Conservation (phyloP, 2,888 invertebrate species). For the Agrotis segetum region DNA sequence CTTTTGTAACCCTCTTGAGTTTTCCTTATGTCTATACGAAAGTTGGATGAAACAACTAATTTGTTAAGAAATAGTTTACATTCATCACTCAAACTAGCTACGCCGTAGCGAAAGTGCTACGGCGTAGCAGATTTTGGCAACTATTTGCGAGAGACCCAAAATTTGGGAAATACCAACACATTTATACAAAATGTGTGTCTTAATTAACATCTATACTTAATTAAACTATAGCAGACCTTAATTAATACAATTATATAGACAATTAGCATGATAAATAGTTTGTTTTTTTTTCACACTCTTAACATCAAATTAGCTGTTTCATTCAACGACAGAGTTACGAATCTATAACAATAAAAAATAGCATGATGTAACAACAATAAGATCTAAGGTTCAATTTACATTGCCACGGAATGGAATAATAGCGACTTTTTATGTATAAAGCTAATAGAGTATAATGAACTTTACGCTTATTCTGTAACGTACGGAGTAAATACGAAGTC, state of each 20-base stretch:
- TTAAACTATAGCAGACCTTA: not conserved
- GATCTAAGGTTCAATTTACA: not conserved
- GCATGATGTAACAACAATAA: constrained; percentile 15
- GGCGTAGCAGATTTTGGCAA: not conserved
- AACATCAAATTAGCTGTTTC: constrained; percentile 28
- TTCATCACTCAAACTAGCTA: not conserved
- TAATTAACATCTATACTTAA: not conserved
- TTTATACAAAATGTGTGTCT: not conserved
- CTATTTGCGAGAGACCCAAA: not conserved
- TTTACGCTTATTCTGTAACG: too few relatives aligned
- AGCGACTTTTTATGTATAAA: too few relatives aligned
- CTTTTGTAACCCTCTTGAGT: constrained; percentile 71
- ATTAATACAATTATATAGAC: constrained; percentile 21
- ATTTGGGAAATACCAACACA: not conserved
- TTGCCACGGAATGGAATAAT: too few relatives aligned
- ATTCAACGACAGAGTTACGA: constrained; percentile 27
- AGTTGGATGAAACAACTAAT: constrained; percentile 9
- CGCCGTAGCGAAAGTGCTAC: constrained; percentile 17
- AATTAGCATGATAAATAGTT: not conserved
- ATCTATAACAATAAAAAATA: constrained; percentile 23
- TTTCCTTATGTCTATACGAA: constrained; percentile 47
- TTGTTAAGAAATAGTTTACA: not conserved
- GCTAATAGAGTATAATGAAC: too few relatives aligned
- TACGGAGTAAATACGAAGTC: too few relatives aligned
- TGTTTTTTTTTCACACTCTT: constrained; percentile 8